Percentiles rank a stretch among this genome's conserved stretches.
These are phyloP conservation scores for Drosophila limbata DNA, from an alignment of 2,888 invertebrate species.

Conservation along the genomic window DNA sequence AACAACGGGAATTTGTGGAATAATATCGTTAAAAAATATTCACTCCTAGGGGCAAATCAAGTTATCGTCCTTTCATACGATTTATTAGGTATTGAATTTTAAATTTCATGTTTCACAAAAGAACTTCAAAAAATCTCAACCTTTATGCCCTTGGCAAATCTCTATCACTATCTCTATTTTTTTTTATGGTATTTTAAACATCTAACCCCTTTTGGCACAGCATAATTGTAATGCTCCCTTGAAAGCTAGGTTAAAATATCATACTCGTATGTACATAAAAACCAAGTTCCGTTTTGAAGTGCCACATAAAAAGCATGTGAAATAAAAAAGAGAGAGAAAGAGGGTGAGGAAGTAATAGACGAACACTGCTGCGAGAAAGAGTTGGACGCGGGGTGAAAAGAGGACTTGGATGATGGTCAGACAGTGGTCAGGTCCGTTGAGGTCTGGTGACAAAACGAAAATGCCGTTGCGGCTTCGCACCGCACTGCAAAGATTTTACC, in stretches of 20 bases:
- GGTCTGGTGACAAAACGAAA: conserved; percentile 57
- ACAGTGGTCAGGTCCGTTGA: conserved; percentile 37
- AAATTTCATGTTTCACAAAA: background rate
- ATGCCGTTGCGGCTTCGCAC: conserved; percentile 44
- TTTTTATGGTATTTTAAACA: conserved; percentile 15
- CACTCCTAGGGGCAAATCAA: background rate
- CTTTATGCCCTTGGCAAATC: conserved; percentile 2
- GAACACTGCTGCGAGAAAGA: background rate
- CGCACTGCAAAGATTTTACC: conserved; percentile 53
- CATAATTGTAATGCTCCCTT: conserved; percentile 26
- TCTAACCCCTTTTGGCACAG: conserved; percentile 21
- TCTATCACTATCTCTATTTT: background rate
- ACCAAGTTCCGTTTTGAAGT: conserved; percentile 31
- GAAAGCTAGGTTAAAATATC: conserved; percentile 30
- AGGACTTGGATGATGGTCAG: conserved; percentile 40
- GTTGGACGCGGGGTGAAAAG: background rate
- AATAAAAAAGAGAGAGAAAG: conserved; percentile 5
- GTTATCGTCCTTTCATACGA: background rate
- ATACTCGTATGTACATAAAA: conserved; percentile 29
- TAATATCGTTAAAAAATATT: background rate
- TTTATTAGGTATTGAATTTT: background rate
- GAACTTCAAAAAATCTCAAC: background rate
- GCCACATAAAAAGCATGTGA: conserved; percentile 18
- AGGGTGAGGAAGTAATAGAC: conserved; percentile 1
- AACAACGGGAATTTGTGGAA: too few relatives aligned